phyloP scores from a whole-genome alignment of 2,113 vertebrate genomes.

The Caracal caracal region DNA sequence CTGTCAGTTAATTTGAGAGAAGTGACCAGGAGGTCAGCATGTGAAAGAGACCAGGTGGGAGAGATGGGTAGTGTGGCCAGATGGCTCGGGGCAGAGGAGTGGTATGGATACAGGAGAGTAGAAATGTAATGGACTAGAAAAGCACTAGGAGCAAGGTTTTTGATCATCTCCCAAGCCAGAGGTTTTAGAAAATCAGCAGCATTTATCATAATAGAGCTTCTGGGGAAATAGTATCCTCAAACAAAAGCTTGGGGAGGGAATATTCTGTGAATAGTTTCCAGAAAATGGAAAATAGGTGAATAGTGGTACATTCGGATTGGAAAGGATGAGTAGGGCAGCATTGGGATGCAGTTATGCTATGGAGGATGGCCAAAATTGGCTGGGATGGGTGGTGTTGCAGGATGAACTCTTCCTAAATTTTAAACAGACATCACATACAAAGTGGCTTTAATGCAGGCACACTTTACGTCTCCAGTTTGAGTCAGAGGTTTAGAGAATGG shows the following conservation, averaged over 20 bases:
- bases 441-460: not conserved
- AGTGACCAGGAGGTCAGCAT: not conserved
- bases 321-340: not conserved
- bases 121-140: not conserved
- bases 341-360: not conserved
- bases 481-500: not conserved
- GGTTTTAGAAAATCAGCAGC: conserved; percentile 6
- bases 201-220: not conserved
- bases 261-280: not conserved
- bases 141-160: not conserved
- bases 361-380: not conserved
- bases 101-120: not conserved
- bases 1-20: not conserved
- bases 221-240: not conserved
- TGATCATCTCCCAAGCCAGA: not conserved
- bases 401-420: not conserved
- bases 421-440: not conserved
- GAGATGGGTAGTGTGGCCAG: not conserved
- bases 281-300: not conserved
- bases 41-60: not conserved
- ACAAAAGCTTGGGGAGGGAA: not conserved
- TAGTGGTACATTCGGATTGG: not conserved
- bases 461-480: not conserved
- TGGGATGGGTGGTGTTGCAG: rapidly evolving
- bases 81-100: not conserved